Base-by-base conservation (phyloP, 2,888 invertebrate species). In the Drosophila ochracea region DNA sequence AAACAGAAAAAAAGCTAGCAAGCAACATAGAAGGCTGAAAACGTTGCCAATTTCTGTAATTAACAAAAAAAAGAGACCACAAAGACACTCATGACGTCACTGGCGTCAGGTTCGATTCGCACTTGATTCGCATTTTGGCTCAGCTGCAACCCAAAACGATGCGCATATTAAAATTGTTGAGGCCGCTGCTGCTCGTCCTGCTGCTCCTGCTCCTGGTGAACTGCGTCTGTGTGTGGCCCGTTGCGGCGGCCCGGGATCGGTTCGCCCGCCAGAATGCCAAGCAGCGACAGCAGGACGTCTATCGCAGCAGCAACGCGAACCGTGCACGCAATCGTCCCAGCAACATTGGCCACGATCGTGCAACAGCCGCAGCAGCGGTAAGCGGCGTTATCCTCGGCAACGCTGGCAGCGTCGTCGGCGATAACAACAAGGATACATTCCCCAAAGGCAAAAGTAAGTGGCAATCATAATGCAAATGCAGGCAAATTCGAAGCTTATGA, bases 381-480 rank as follows among this genome's bases (percentile, higher is more conserved):
- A 65, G 52, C 19, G 41, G 30, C 21, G 60, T 54, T 4, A 33
- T 69, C n/a, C 31, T 60, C 28, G 55, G 43, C 16, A 69, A 43
- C 58, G 21, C 9, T 25, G 64, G 39, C 35, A 50, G 69, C 58
- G 55, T 54, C 47, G 53, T 68, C 25, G 76, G 64, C 25, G 89
- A 84, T 39, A 85, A 63, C 53, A 69, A 85, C 77, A 92, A 91
- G 76, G 92, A 91, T 57, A 95, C 96, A 92, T 96, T 96, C 93
- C 96, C 96, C 93, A 96, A 96, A 93, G 96, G 96, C 93, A 96
- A 96, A 94, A 96, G 96, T 96, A 95, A 96, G 96, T 95, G 64
- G 39, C 16, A 13, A 52, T 28, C n/a, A 39, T 4, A n/a, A 21
- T n/a, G 21, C 4, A 47, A 21, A 4, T 9, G 21, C 7, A 5